phyloP scores from a whole-genome alignment of 2,113 vertebrate genomes.

The Fulmarus glacialis region DNA sequence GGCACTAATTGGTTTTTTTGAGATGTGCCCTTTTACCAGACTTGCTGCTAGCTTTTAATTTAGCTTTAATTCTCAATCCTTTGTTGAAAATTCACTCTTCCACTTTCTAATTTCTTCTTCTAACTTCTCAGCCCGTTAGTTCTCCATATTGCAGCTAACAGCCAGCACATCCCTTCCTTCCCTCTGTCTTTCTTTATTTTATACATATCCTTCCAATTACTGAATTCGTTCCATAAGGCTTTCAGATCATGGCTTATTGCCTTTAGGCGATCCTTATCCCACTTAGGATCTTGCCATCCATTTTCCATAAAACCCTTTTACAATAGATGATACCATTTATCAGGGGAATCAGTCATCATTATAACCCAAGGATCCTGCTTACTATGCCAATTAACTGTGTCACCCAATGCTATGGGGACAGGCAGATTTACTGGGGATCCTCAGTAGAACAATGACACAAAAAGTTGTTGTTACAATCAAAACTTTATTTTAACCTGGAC shows the following conservation, averaged over 20 bases:
- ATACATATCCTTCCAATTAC: neutral
- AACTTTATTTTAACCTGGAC: neutral
- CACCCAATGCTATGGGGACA: rapidly evolving
- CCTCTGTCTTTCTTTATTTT: neutral
- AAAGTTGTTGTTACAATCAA: neutral
- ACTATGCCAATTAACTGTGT: neutral
- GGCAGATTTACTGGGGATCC: neutral
- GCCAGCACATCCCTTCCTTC: neutral
- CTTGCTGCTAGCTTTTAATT: neutral
- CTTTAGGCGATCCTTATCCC: neutral
- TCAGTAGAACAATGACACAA: neutral
- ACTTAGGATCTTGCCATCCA: neutral
- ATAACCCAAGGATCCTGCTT: neutral
- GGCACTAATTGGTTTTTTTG: neutral
- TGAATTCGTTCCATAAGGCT: neutral
- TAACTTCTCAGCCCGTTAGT: neutral
- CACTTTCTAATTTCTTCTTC: neutral
- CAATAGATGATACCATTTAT: neutral
- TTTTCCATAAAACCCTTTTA: neutral
- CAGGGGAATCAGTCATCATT: neutral
- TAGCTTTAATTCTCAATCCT: neutral
- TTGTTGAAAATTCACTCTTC: neutral
- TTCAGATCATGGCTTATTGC: neutral
- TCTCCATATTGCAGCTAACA: neutral
- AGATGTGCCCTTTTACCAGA: neutral